A percentile compares a stretch with the other conserved stretches of the same genome.
These are phyloP conservation scores for Gila orcuttii DNA, from an alignment of 2,113 vertebrate species.

Conservation along the genomic window DNA sequence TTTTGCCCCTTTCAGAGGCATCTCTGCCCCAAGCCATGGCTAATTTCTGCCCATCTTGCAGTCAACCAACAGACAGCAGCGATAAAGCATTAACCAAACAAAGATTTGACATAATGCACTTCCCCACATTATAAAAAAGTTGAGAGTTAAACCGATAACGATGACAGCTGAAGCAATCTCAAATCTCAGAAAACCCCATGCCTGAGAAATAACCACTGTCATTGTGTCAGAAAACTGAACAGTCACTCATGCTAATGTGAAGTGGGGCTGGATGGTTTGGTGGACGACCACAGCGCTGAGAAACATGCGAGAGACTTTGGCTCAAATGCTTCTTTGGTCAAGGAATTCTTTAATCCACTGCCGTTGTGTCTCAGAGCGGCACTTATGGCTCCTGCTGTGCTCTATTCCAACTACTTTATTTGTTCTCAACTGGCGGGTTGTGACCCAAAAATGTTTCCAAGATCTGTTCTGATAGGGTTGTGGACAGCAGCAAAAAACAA, in stretches of 20 bases:
- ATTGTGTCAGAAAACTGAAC: constrained; percentile 21
- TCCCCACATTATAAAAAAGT: constrained; percentile 4
- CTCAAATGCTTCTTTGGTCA: background rate
- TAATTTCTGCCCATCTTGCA: background rate
- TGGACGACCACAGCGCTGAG: background rate
- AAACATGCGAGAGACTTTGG: constrained; percentile 24
- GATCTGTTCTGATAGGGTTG: constrained; percentile 17
- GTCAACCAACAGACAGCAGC: background rate
- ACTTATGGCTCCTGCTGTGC: background rate
- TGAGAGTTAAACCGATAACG: constrained; percentile 6
- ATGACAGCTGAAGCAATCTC: background rate
- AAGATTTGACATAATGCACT: constrained; percentile 4
- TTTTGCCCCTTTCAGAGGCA: background rate
- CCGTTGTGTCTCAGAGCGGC: constrained; percentile 1
- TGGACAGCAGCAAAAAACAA: background rate
- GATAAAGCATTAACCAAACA: background rate
- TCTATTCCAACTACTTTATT: constrained; percentile 1
- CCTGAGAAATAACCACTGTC: constrained; percentile 18
- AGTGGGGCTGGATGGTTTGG: background rate
- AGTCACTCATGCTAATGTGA: constrained; percentile 22
- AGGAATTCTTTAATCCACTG: constrained; percentile 13
- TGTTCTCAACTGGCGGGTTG: background rate
- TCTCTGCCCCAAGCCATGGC: background rate
- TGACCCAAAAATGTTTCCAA: constrained; percentile 14
- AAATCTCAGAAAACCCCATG: background rate